Conservation (phyloP, 2,888 invertebrate species). For the Diarsia rubi region DNA sequence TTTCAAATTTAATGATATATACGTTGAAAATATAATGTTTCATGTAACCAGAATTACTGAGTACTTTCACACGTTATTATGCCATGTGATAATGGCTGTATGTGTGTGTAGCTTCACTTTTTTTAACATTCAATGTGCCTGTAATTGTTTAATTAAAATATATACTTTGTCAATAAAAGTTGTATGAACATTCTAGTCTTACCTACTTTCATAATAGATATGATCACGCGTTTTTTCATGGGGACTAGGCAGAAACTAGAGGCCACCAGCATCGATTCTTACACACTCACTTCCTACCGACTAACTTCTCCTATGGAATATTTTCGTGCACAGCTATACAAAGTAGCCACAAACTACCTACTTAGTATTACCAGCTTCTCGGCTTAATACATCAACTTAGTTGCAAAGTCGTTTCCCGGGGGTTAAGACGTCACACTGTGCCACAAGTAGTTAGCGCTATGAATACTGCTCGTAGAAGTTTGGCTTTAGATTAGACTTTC, state of each 20-base stretch:
- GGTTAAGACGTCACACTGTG: conserved; percentile 20
- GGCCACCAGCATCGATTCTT: neutral
- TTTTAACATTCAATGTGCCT: too few species aligned
- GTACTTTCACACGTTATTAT: too few species aligned
- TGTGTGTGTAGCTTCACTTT: too few species aligned
- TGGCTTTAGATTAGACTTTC: neutral
- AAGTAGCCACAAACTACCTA: conserved; percentile 2
- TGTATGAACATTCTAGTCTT: too few species aligned
- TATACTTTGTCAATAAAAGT: too few species aligned
- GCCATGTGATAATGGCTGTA: too few species aligned
- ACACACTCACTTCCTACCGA: neutral
- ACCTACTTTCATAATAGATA: too few species aligned
- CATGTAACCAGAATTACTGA: too few species aligned
- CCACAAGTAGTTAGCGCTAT: conserved; percentile 30
- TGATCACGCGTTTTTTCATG: too few species aligned
- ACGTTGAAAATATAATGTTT: too few species aligned
- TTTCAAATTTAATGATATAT: neutral
- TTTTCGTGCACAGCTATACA: neutral
- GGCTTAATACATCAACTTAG: conserved; percentile 42
- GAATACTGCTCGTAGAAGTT: conserved; percentile 21
- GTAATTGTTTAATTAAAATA: too few species aligned
- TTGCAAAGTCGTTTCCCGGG: conserved; percentile 24
- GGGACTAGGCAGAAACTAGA: too few species aligned
- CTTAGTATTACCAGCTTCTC: conserved; percentile 5
- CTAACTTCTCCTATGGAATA: neutral